Evolutionary conservation across 2,888 invertebrate species (phyloP), one percentile per base, ranked within the genome.

Genomic region (Yponomeuta evonymella): DNA sequence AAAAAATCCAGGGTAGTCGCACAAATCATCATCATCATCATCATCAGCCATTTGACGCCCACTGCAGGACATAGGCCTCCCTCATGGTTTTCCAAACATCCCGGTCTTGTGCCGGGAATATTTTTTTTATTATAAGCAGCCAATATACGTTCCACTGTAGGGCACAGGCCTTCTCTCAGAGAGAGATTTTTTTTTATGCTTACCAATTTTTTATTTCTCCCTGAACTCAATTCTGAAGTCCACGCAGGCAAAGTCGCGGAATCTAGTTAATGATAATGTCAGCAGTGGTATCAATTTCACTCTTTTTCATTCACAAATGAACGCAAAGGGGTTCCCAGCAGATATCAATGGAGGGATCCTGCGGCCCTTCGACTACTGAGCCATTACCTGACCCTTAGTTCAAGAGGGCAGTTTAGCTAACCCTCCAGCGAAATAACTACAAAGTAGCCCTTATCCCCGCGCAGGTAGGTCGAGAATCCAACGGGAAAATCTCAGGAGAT

Each of bases 341-440:
- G 51, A 15, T 58, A 58, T 58, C 51, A 15, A 58, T 58, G 12
- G 51, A 15, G 15, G 15, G 15, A 58, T 15, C 51, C 51, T 15
- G 51, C 88, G 76, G 70, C 84, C 72, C 71, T 51, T 10, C n/a
- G 64, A 48, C 48, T 70, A 65, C 65, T 10, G 65, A 65, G 29
- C 65, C 65, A 65, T 65, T 65, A 65, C 29, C 65, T 29, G 65
- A 30, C 65, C 65, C 65, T 33, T 30, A 65, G 15, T 15, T 58
- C 51, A 58, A 58, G 51, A 15, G 51, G 51, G 51, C 8, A 58
- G 51, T 58, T 58, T 58, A 58, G 15, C 51, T 4, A 58, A 58
- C 51, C 51, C 51, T 58, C 51, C 15, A 58, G 51, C 15, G 15
- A 58, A 12, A 15, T 15, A 15, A 58, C 3, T 15, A 58, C 12